Evolutionary conservation across 2,797 vertebrate genomes (phyloP), one percentile per base, ranked within the genome.

Genomic region (Rhinoraja longicauda): DNA sequence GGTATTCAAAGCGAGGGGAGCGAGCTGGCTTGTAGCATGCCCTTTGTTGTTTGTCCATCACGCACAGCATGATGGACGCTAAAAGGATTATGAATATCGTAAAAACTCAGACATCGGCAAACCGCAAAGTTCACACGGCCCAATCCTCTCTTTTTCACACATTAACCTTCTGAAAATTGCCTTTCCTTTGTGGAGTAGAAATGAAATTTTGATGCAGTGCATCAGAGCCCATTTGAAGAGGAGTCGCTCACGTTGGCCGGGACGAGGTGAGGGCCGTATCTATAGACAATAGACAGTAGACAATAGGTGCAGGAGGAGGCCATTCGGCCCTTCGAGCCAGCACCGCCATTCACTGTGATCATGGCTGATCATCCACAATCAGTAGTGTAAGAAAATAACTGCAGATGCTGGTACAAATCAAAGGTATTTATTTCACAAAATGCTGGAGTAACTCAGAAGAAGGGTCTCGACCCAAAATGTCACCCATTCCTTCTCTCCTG

Each of bases 131-230:
- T 88, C 62, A 88, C 19, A 8, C 59, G 7, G 9, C 84, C 32
- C 84, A 67, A 88, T 91, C 53, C 91, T 45, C 90, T 72, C 39
- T 26, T 67, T 73, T 53, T 75, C 64, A 45, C 90, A 53, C 70
- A 73, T 13, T 45, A 75, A 92, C 70, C 45, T 72, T 75, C 24
- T 53, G 19, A 92, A 75, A 92, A 92, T 92, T 92, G 67, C 26
- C 26, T 88, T 67, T 32, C 29, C 84, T 21, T 88, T 36, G 62
- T 67, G 67, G 0, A 36, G 62, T 32, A 36, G 21, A 67, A 88
- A 88, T 88, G 64, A 67, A 36, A 88, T 88, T 67, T 67, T 88
- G 64, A 64, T 64, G 59, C 62, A 64, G 84, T 64, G 17, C 32
- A 19, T 88, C 84, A 36, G 67, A 36, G 59, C 32, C 59, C 62